A percentile compares a stretch with the other conserved stretches of the same genome.
Conservation (phyloP, 2,888 invertebrate genomes). For the Hypsopygia costalis region DNA sequence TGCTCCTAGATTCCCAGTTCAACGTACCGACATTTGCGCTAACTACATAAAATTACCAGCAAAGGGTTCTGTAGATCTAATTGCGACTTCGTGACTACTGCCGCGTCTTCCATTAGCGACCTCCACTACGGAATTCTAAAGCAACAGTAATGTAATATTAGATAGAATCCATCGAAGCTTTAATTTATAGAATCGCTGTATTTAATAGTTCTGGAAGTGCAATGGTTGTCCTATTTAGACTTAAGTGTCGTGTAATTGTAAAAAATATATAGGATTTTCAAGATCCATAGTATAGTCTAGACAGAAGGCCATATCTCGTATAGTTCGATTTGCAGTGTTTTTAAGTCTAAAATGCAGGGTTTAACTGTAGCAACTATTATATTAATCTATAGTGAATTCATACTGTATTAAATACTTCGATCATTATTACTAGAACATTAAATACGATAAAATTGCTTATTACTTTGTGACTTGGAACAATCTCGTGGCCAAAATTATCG, state of each 20-base stretch:
- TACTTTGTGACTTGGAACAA: too few relatives aligned
- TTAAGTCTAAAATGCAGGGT: neutral
- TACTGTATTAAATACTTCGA: too few relatives aligned
- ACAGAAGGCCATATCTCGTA: constrained; percentile 44
- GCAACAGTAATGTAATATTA: neutral
- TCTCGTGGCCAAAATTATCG: too few relatives aligned
- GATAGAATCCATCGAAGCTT: neutral
- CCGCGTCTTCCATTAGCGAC: constrained; percentile 61
- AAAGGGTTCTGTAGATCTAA: constrained; percentile 70
- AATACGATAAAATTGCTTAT: too few relatives aligned
- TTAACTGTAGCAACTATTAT: too few relatives aligned
- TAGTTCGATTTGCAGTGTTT: constrained; percentile 19
- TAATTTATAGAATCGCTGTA: neutral
- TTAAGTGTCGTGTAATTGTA: too few relatives aligned
- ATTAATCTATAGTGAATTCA: too few relatives aligned
- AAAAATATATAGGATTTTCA: neutral
- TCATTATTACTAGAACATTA: too few relatives aligned
- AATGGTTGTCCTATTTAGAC: neutral
- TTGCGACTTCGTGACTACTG: constrained; percentile 67
- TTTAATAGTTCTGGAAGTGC: neutral
- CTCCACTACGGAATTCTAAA: constrained; percentile 25
- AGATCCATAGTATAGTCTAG: constrained; percentile 35
- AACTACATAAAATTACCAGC: constrained; percentile 67
- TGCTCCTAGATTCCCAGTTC: too few relatives aligned
- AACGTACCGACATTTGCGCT: constrained; percentile 15